phyloP scores from a whole-genome alignment of 2,888 invertebrate genomes.

The Apoda limacodes region DNA sequence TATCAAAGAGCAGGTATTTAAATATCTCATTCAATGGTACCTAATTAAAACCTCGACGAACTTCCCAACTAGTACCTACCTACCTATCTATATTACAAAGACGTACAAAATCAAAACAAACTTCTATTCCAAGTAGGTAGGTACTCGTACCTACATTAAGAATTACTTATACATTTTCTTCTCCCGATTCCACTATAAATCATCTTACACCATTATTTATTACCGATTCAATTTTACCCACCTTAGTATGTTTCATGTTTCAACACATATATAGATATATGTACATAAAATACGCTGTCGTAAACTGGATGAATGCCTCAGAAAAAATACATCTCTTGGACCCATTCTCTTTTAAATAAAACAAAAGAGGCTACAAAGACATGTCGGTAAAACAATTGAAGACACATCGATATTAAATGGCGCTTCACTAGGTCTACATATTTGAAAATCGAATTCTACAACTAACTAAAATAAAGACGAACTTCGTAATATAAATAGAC shows the following conservation, averaged over 20 bases:
- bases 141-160: no score
- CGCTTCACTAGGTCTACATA: constrained; percentile 27
- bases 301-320: constrained; percentile 27
- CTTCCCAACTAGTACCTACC: no score
- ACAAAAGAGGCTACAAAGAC: constrained; percentile 64
- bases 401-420: constrained; percentile 28
- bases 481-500: constrained; percentile 14
- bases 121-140: no score
- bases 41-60: no score
- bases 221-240: constrained; percentile 61
- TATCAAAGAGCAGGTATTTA: no score
- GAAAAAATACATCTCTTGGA: constrained; percentile 44
- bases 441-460: constrained; percentile 27
- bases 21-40: no score
- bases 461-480: constrained; percentile 15
- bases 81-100: no score
- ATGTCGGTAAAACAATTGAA: constrained; percentile 67
- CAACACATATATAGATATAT: constrained; percentile 31
- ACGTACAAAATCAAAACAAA: no score
- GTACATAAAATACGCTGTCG: constrained; percentile 36
- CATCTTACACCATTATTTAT: constrained; percentile 64
- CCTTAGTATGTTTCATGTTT: constrained; percentile 41
- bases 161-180: constrained; percentile 16
- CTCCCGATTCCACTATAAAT: constrained; percentile 37
- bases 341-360: constrained; percentile 61